A percentile compares a stretch with the other conserved stretches of the same genome.
phyloP scores from a whole-genome alignment of 1,140 invertebrate genomes.

The Atopsyche davidsoni region DNA sequence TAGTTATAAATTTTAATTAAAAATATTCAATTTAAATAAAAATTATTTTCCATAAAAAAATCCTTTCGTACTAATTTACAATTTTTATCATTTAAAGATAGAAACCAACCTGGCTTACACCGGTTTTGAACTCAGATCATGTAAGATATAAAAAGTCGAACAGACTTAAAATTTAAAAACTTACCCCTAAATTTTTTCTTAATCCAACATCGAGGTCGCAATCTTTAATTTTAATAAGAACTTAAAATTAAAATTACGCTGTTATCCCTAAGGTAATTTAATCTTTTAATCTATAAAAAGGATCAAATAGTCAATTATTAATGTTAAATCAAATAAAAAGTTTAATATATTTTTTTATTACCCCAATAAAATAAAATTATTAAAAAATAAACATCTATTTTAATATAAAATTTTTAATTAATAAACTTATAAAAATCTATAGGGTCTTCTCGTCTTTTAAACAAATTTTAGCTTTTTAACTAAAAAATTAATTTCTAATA shows the following conservation, averaged over 20 bases:
- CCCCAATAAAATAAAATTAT: no score
- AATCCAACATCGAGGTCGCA: constrained; percentile 82
- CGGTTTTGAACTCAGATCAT: constrained; percentile 54
- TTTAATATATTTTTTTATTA: no score
- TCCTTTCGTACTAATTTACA: constrained; percentile 65
- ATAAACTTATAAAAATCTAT: constrained; percentile 52
- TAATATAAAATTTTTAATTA: constrained; percentile 37
- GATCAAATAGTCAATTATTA: no score
- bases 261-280: no score
- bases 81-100: constrained; percentile 33
- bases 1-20: constrained; percentile 43
- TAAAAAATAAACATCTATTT: constrained; percentile 44
- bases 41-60: no score
- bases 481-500: constrained; percentile 52
- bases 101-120: constrained; percentile 30
- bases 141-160: constrained; percentile 72
- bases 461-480: constrained; percentile 58
- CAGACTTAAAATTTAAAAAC: constrained; percentile 59
- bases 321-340: constrained; percentile 41
- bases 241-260: constrained; percentile 27
- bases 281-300: no score
- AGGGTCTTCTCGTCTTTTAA: constrained; percentile 55
- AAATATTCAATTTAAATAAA: no score
- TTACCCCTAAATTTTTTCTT: constrained; percentile 56
- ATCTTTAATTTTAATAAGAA: no score